Percentiles rank a stretch among this genome's conserved stretches.
phyloP scores from a whole-genome alignment of 2,888 invertebrate genomes.

The Tachina fera region DNA sequence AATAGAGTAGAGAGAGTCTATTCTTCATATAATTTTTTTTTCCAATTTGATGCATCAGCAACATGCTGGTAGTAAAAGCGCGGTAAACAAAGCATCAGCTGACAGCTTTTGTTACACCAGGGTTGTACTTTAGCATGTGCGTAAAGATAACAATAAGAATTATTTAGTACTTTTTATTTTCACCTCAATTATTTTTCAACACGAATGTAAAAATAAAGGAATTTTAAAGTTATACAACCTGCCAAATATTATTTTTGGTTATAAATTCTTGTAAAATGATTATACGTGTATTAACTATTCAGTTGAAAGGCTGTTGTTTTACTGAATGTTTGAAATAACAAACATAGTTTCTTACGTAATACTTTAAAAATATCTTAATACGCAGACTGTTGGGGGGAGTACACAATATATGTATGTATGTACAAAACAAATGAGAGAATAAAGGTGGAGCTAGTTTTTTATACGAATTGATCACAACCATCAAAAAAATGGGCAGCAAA shows the following conservation, averaged over 20 bases:
- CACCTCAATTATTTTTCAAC: neutral
- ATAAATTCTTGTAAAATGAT: neutral
- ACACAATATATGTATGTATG: neutral
- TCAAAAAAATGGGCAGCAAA: constrained; percentile 15
- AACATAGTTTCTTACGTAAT: constrained; percentile 77
- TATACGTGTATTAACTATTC: neutral
- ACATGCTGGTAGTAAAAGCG: constrained; percentile 51
- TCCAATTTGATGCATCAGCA: constrained; percentile 40
- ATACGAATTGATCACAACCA: constrained; percentile 8
- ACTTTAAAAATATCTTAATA: constrained; percentile 76
- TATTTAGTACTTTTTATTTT: neutral
- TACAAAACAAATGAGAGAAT: constrained; percentile 12
- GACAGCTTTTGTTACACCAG: neutral
- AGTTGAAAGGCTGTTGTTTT: constrained; percentile 3
- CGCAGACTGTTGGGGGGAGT: neutral
- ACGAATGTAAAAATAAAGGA: no score
- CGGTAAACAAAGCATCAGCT: constrained; percentile 68
- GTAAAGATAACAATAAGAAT: neutral
- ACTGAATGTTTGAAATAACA: constrained; percentile 25
- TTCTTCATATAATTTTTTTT: neutral
- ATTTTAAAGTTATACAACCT: no score
- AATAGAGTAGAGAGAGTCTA: neutral
- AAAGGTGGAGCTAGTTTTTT: constrained; percentile 42
- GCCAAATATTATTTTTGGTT: neutral
- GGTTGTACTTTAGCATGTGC: constrained; percentile 17